These are phyloP conservation scores for Drosophila tanythrix DNA, from an alignment of 2,888 invertebrate genomes.

Conservation along the genomic window DNA sequence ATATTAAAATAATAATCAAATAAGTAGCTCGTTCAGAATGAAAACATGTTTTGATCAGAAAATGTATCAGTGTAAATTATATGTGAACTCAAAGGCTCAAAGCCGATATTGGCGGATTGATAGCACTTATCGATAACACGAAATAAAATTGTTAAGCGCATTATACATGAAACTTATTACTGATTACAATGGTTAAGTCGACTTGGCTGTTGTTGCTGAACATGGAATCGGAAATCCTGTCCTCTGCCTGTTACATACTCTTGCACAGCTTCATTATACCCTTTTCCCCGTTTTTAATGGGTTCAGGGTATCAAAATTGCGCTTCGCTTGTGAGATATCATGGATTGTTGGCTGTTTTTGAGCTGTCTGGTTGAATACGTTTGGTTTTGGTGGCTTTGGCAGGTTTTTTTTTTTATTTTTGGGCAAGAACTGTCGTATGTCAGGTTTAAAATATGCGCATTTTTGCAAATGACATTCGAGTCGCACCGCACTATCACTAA, in stretches of 20 bases:
- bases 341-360: conserved; percentile 39
- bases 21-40: background rate
- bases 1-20: too few species aligned
- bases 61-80: background rate
- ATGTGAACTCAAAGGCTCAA: background rate
- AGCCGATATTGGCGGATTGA: background rate
- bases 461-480: conserved; percentile 81
- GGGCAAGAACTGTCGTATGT: conserved; percentile 51
- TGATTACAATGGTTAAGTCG: too few species aligned
- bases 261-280: background rate
- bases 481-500: conserved; percentile 80
- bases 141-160: too few species aligned
- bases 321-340: conserved; percentile 56
- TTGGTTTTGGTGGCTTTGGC: background rate
- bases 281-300: background rate
- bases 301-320: conserved; percentile 42
- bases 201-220: background rate
- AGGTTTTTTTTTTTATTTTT: background rate
- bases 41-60: background rate
- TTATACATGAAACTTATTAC: too few species aligned
- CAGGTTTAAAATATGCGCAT: conserved; percentile 77
- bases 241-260: background rate
- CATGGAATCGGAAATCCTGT: background rate
- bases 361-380: conserved; percentile 24
- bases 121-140: background rate